Conservation (phyloP, 1,140 invertebrate species). For the Acyrthosiphon pisum region DNA sequence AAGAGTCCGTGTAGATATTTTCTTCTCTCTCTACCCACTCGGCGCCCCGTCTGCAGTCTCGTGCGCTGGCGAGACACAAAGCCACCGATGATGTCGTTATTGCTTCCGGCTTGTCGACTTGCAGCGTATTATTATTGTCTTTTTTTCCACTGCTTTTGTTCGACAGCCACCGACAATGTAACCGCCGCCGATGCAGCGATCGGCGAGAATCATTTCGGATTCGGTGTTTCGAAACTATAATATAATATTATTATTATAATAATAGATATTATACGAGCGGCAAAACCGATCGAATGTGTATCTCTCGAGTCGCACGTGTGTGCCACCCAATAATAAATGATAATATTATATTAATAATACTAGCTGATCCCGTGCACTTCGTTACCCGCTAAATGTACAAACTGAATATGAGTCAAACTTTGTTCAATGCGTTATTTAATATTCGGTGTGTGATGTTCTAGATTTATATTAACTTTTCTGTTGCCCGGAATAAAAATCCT, state of each 20-base stretch:
- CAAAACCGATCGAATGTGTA: neutral
- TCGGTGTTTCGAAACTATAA: neutral
- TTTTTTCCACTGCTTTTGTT: neutral
- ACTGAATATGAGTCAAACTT: too few species aligned
- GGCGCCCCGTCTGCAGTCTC: neutral
- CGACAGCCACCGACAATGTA: neutral
- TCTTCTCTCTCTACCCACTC: accelerated
- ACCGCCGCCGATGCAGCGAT: neutral
- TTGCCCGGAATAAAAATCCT: too few species aligned
- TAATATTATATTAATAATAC: too few species aligned
- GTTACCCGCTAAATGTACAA: too few species aligned
- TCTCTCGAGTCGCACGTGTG: too few species aligned
- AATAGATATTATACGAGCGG: neutral
- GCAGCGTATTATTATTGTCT: neutral
- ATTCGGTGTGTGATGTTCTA: too few species aligned
- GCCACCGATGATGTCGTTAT: neutral
- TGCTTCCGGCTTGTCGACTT: neutral
- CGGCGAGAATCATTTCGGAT: neutral
- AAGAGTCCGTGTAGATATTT: neutral
- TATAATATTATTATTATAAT: too few species aligned
- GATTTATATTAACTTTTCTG: too few species aligned
- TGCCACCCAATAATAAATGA: too few species aligned
- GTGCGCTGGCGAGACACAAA: neutral
- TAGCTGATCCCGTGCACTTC: too few species aligned
- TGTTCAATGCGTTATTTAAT: too few species aligned